Base-by-base conservation (phyloP, 53 echinoderm and acorn worm genomes). In the Temnopleurus reevesii region DNA sequence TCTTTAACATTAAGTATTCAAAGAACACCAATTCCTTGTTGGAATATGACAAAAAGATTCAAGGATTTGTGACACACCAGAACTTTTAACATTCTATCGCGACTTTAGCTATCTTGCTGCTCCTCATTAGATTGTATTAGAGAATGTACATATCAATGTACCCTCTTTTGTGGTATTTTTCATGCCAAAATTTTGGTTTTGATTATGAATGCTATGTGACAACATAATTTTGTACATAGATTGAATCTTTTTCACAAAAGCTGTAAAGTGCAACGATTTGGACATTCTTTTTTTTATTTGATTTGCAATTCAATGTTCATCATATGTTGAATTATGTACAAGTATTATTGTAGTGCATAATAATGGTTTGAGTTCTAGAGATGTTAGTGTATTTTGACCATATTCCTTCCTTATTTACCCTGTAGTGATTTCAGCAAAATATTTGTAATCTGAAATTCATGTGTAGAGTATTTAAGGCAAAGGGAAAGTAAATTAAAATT, bases 201-300 rank as follows among this genome's bases (percentile, higher is more conserved):
- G 4, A 36, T 71, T 36, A 38, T 21, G 15, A 18, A 64, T 34
- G 65, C 35, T 13, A 18, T 64, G 65, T 35, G 35, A 64, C 35
- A 24, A 64, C 65, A 34, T 64, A 33, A 64, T 34, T 64, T 71
- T 71, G 71, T 71, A 71, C 71, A 71, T 43, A 71, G 28, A 71
- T 1, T 43, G n/a, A 71, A 71, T 71, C 23, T 71, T 41, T 71
- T 71, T 71, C 71, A 71, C 23, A 0, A 41, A 41, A 41, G 63
- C 34, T 43, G 2, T 17, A 8, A n/a, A 71, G 5, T 71, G 65
- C 35, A 34, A 71, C 12, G 17, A 12, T 12, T 63, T 12, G 17
- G 4, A 4, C 41, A 23, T 71, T 26, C 7, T 7, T 71, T 71
- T 8, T 71, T 41, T 19, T 31, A 71, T 41, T 41, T 71, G n/a